Conservation (phyloP, 2,113 vertebrate species). For the Rhadina sibilatrix region DNA sequence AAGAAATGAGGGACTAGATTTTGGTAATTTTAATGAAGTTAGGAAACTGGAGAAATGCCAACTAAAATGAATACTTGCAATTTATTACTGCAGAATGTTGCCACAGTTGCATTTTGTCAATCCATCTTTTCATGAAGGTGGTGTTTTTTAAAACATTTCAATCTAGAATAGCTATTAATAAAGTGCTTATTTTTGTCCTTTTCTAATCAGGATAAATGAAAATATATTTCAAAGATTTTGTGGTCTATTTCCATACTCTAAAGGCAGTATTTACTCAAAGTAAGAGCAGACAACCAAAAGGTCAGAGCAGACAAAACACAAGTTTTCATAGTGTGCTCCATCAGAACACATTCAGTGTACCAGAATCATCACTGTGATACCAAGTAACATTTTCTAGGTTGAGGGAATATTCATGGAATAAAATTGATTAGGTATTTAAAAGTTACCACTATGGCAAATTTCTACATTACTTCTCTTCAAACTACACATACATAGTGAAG, state of each 20-base stretch:
- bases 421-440: background rate
- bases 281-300: background rate
- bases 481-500: background rate
- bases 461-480: background rate
- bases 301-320: background rate
- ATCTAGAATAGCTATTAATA: background rate
- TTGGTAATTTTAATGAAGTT: background rate
- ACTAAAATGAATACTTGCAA: background rate
- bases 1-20: background rate
- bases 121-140: background rate
- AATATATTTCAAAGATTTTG: background rate
- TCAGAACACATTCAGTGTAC: background rate
- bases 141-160: background rate
- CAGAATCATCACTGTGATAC: background rate
- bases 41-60: background rate
- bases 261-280: background rate
- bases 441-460: background rate
- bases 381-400: background rate
- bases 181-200: background rate
- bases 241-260: background rate
- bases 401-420: background rate
- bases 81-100: background rate
- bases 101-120: background rate
- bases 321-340: background rate
- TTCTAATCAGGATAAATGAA: background rate